Percentiles rank a stretch among this genome's conserved stretches.
Evolutionary conservation across 2,113 vertebrate genomes (phyloP).

Genomic region (Macquaria australasica): DNA sequence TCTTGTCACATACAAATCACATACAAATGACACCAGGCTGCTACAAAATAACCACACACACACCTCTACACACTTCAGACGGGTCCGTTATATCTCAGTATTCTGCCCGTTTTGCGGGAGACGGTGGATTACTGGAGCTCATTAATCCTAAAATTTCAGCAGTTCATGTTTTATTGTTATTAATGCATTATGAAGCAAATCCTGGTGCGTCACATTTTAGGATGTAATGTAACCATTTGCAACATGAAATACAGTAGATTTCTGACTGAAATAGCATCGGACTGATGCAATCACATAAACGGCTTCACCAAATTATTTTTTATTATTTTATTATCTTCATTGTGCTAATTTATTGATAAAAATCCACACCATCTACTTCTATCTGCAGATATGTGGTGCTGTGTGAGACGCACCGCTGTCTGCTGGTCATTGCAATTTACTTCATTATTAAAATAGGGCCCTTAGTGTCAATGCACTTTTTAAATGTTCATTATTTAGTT

Average conservation of each 20-base stretch:
- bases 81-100: too few species aligned
- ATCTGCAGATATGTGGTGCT: not conserved
- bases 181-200: not conserved
- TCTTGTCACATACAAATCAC: too few species aligned
- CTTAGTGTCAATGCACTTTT: not conserved
- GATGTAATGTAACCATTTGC: not conserved
- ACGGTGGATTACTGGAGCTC: not conserved
- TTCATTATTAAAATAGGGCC: not conserved
- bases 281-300: not conserved
- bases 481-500: not conserved
- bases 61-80: too few species aligned
- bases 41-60: too few species aligned
- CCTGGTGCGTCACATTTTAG: too few species aligned
- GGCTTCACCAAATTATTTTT: not conserved
- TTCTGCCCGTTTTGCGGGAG: too few species aligned
- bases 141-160: not conserved
- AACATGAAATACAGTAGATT: not conserved
- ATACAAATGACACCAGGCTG: too few species aligned
- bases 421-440: not conserved
- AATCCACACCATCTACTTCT: not conserved
- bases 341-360: not conserved
- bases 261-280: too few species aligned
- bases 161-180: not conserved
- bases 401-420: not conserved
- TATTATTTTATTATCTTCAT: not conserved